phyloP scores from a whole-genome alignment of 1,140 invertebrate genomes.

The Pogonus chalceus region DNA sequence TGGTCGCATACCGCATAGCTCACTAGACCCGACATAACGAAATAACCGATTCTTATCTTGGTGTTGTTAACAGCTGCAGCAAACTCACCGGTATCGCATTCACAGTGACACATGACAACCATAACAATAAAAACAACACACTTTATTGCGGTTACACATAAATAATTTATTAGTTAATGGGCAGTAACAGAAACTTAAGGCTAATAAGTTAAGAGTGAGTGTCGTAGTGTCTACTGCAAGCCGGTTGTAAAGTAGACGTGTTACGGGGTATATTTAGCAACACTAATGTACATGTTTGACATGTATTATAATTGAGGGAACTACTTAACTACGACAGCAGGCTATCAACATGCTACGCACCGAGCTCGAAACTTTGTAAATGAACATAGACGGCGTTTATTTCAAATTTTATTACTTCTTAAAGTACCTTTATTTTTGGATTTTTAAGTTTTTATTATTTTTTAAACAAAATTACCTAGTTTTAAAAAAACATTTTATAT shows the following conservation, averaged over 20 bases:
- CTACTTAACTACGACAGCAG: slow-evolving; percentile 30
- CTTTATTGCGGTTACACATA: slow-evolving; percentile 5
- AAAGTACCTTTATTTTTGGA: no score
- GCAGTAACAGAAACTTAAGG: slow-evolving; percentile 17
- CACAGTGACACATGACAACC: slow-evolving; percentile 1
- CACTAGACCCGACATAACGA: slow-evolving; percentile 10
- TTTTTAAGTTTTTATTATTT: no score
- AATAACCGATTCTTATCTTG: background rate
- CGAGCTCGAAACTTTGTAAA: slow-evolving; percentile 5
- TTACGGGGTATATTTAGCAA: slow-evolving; percentile 32
- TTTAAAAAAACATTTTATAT: no score
- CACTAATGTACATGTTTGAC: slow-evolving; percentile 32
- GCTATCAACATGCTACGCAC: slow-evolving; percentile 29
- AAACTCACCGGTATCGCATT: slow-evolving; percentile 10
- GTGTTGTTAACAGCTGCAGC: slow-evolving; percentile 4
- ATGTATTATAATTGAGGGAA: slow-evolving; percentile 31
- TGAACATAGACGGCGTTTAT: background rate
- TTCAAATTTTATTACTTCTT: background rate
- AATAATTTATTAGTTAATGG: slow-evolving; percentile 8
- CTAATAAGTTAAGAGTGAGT: slow-evolving; percentile 25
- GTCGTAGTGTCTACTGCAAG: no score
- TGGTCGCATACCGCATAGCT: slow-evolving; percentile 17
- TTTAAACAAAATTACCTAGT: no score
- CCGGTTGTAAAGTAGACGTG: slow-evolving; percentile 28
- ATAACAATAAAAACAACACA: slow-evolving; percentile 7